These are phyloP conservation scores for Tetragonisca angustula DNA, from an alignment of 2,888 invertebrate genomes.

Conservation along the genomic window DNA sequence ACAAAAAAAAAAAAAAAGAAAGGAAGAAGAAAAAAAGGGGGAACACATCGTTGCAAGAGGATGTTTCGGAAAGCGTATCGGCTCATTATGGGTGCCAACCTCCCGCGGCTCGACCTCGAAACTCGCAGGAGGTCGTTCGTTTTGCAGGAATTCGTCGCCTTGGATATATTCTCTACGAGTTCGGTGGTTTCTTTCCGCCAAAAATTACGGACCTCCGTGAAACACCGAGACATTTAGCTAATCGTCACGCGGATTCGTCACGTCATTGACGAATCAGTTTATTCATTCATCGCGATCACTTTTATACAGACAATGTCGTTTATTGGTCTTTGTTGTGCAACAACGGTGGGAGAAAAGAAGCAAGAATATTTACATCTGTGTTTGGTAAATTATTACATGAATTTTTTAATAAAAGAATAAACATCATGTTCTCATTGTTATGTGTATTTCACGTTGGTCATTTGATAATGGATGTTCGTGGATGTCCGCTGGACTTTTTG, in stretches of 20 bases:
- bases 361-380: too few species aligned
- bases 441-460: too few species aligned
- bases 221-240: conserved; percentile 29
- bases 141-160: conserved; percentile 69
- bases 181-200: conserved; percentile 50
- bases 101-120: conserved; percentile 78
- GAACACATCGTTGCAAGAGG: conserved; percentile 54
- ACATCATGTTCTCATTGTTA: too few species aligned
- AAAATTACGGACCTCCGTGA: conserved; percentile 33
- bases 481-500: not conserved
- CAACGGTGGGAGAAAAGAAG: too few species aligned
- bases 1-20: conserved; percentile 2
- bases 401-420: too few species aligned
- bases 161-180: conserved; percentile 33
- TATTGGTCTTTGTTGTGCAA: too few species aligned
- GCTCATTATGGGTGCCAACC: conserved; percentile 81
- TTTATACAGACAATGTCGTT: not conserved
- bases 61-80: conserved; percentile 70
- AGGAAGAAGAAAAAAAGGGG: conserved; percentile 26
- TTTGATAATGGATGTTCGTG: not conserved
- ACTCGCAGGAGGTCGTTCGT: conserved; percentile 74
- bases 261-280: conserved; percentile 40
- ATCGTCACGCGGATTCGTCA: conserved; percentile 41
- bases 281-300: conserved; percentile 3
- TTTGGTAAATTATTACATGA: too few species aligned